Evolutionary conservation across 2,888 invertebrate genomes (phyloP).

Genomic region (Salticus scenicus): DNA sequence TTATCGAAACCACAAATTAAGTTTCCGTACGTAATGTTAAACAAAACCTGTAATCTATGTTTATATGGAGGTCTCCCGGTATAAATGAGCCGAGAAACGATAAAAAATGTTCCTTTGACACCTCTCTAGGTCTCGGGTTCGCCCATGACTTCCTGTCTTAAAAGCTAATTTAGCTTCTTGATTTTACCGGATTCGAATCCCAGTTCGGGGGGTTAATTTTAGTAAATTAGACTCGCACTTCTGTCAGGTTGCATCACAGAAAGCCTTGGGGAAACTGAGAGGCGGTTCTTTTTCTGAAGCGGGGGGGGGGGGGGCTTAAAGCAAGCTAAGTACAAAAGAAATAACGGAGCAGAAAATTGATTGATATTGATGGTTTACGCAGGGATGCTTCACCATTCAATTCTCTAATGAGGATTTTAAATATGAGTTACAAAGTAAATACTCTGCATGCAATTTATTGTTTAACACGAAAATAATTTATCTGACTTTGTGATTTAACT

Average conservation of each 20-base stretch:
- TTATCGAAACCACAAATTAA: constrained; percentile 14
- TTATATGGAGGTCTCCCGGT: neutral
- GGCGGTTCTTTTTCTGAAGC: neutral
- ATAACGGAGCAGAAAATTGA: constrained; percentile 8
- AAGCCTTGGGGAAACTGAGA: neutral
- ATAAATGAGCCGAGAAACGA: neutral
- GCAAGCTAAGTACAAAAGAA: neutral
- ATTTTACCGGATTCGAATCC: constrained; percentile 19
- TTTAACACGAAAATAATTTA: no score
- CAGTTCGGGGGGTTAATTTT: constrained; percentile 42
- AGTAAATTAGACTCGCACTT: constrained; percentile 44
- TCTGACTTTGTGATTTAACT: no score
- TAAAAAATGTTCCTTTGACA: constrained; percentile 31
- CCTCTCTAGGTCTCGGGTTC: constrained; percentile 27
- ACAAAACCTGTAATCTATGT: neutral
- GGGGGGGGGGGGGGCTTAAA: neutral
- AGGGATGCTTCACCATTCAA: neutral
- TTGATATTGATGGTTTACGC: neutral
- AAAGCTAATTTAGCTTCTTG: constrained; percentile 42
- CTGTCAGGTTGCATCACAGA: neutral
- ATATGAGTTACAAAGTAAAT: neutral
- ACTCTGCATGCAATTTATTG: neutral
- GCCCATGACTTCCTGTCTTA: constrained; percentile 58
- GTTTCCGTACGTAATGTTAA: neutral
- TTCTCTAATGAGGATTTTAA: neutral